phyloP scores from a whole-genome alignment of 2,797 vertebrate genomes.

The Peromyscus eremicus region DNA sequence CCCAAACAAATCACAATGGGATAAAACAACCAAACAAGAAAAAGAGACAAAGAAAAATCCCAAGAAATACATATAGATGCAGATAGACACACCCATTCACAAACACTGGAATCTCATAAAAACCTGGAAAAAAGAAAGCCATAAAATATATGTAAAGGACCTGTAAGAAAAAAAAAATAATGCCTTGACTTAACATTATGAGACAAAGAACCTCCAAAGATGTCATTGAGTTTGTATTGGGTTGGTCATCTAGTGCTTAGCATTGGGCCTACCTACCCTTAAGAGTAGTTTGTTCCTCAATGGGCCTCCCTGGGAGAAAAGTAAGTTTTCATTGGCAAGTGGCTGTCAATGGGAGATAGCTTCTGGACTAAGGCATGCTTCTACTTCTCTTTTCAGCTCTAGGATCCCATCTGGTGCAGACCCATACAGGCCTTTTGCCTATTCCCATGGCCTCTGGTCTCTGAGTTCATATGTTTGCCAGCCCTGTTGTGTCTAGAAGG shows the following conservation, averaged over 20 bases:
- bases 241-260: not conserved
- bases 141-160: not conserved
- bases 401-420: not conserved
- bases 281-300: no score
- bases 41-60: not conserved
- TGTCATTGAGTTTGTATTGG: not conserved
- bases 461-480: not conserved
- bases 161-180: not conserved
- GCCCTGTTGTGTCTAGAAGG: not conserved
- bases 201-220: not conserved
- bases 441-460: no score
- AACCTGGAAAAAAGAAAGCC: not conserved
- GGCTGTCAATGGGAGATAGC: not conserved
- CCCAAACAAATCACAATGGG: not conserved
- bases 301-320: not conserved
- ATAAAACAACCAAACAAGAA: not conserved
- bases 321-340: not conserved
- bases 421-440: not conserved
- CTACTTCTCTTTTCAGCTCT: not conserved
- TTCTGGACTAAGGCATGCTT: not conserved
- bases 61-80: not conserved
- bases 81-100: not conserved
- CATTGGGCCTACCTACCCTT: not conserved
- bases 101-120: not conserved
- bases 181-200: not conserved